Base-by-base conservation (phyloP, 2,797 vertebrate species). In the Acrossocheilus wenchowensis region DNA sequence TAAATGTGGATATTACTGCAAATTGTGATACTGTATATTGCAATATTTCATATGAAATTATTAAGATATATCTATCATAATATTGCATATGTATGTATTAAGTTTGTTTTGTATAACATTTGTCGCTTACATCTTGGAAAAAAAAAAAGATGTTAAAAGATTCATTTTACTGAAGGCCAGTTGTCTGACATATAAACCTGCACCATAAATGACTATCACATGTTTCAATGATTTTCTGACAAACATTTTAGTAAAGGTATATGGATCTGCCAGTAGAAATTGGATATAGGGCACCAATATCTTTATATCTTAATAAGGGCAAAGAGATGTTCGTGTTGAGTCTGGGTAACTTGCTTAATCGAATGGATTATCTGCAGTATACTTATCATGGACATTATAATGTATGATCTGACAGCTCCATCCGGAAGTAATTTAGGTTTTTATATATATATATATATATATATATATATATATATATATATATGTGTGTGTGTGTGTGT, bases 321-420 rank as follows among this genome's bases (percentile, higher is more conserved):
- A 30, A 26, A 23, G 21, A 81, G 85, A 90, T 89, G 83, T 92
- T 87, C 91, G 78, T 50, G 6, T 88, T 43, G 87, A 78, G 87
- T 81, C 86, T 93, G 72, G 90, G 77, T 90, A 81, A 85, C 62
- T 92, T 91, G 93, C 83, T 89, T 54, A 74, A 74, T 86, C 89
- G 89, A 88, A 92, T 90, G 89, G 92, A 93, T 94, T 93, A 93
- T 87, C 73, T 64, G 80, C 85, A 86, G 34, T 89, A 71, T 87
- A 86, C 85, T 69, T 78, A 81, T 87, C 89, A 87, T 90, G 54
- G 19, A 83, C 48, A 54, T 73, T 80, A 82, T 84, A 82, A 75
- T 41, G 10, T 30, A 15, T n/a, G 12, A 39, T 15, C 52, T 50
- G 69, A 82, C 43, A 77, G 43, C 23, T 23, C 36, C 34, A 75